phyloP scores from a whole-genome alignment of 2,797 vertebrate species.

The Poliocrania exsul region DNA sequence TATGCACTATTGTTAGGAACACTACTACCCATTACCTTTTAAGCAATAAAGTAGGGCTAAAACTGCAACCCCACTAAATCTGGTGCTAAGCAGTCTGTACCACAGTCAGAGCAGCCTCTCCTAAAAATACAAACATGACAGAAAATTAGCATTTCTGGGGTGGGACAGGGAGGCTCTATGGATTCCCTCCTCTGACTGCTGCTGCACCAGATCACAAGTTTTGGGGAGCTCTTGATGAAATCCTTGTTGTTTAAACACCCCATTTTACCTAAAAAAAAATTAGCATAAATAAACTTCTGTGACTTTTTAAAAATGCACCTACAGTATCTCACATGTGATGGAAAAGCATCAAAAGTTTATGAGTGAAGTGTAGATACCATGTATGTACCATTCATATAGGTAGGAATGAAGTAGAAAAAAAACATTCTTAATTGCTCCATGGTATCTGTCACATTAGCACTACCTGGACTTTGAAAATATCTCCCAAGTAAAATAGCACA shows the following conservation, averaged over 20 bases:
- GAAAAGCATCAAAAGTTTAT: background rate
- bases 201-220: background rate
- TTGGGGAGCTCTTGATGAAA: background rate
- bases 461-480: background rate
- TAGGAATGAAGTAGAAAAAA: background rate
- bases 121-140: background rate
- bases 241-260: background rate
- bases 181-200: background rate
- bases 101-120: background rate
- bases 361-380: background rate
- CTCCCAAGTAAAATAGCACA: background rate
- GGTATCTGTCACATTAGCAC: background rate
- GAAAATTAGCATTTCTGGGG: slow-evolving; percentile 36
- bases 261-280: background rate
- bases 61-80: background rate
- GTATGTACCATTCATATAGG: rapidly evolving
- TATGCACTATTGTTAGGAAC: rapidly evolving
- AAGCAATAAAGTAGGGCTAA: background rate
- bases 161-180: background rate
- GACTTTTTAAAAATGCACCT: background rate
- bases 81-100: background rate
- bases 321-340: background rate
- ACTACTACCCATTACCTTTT: background rate
- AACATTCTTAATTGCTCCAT: background rate
- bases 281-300: background rate